Evolutionary conservation across 2,888 invertebrate genomes (phyloP), one percentile per base, ranked within the genome.

Genomic region (Desoria tigrina): DNA sequence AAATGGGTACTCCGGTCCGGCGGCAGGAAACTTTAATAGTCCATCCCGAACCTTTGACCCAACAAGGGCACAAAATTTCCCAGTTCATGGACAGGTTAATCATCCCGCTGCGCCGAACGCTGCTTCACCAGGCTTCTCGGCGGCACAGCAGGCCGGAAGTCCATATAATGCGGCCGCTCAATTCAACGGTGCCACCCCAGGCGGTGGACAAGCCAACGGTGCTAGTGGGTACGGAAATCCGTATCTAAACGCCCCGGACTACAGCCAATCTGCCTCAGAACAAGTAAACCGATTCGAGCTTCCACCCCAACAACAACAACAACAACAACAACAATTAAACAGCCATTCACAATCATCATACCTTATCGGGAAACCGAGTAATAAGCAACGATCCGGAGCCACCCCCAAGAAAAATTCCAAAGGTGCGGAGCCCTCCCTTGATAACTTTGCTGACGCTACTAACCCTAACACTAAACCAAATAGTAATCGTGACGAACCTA

Each of bases 11-110:
- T 28, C 74, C 74, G 57, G 71, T 72, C 45, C 42, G 69, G 18
- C 71, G 73, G 21, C 72, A 72, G 71, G 73, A 74, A 72, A 71
- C 73, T 39, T 63, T 74, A 68, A 66, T 72, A 59, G 66, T 74
- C 37, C 71, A 73, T 54, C 73, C 73, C 65, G 73, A 74, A 32
- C 68, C 65, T 65, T 32, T 66, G 56, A 54, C 56, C 9, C 9
- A 16, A 11, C 39, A 39, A 62, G 56, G n/a, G n/a, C 62, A 65
- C 28, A 60, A 70, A 65, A 67, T 39, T 70, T 67, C 63, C 42
- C 65, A 65, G 23, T 42, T 71, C 32, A 51, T 71, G 68, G 68
- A 71, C 68, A 65, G 65, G 45, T 62, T 71, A 67, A 68, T 66
- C 27, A 63, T 39, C 39, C 70, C 70, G 37, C 45, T 71, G 24